Evolutionary conservation across 2,888 invertebrate species (phyloP).

Genomic region (Eilema griseolum): DNA sequence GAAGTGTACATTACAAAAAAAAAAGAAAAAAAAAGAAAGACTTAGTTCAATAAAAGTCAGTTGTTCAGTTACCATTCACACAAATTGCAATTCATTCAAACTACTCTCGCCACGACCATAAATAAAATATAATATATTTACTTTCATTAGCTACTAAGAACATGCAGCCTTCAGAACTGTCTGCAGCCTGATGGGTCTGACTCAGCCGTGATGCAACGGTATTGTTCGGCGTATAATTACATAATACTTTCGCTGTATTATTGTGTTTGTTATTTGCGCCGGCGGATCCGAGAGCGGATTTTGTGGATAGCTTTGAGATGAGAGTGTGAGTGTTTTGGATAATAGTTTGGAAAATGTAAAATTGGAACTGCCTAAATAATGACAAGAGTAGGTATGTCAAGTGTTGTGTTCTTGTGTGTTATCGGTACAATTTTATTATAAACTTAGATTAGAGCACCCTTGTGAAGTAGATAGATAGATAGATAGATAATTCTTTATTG

Average conservation of each 20-base stretch:
- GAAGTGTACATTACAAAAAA: no score
- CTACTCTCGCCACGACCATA: background rate
- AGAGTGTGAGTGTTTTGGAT: background rate
- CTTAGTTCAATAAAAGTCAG: no score
- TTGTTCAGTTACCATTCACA: background rate
- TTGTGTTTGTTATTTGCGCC: constrained; percentile 28
- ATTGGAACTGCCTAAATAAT: background rate
- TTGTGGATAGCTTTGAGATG: background rate
- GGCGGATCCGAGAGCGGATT: constrained; percentile 6
- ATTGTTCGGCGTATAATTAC: constrained; percentile 46
- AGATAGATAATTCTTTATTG: no score
- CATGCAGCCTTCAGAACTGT: constrained; percentile 10
- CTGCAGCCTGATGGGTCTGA: constrained; percentile 14
- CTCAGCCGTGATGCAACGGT: constrained; percentile 39
- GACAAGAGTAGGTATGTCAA: background rate
- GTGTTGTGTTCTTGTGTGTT: no score
- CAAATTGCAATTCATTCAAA: background rate
- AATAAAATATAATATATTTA: background rate
- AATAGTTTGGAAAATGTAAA: background rate
- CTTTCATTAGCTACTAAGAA: constrained; percentile 28
- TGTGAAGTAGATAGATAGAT: no score
- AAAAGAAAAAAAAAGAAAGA: no score
- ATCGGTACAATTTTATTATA: no score
- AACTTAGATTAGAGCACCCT: no score
- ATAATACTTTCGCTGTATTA: constrained; percentile 52